Percentiles rank a stretch among this genome's conserved stretches.
These are phyloP conservation scores for Temnothorax rugatulus DNA, from an alignment of 2,888 invertebrate species.

Conservation along the genomic window DNA sequence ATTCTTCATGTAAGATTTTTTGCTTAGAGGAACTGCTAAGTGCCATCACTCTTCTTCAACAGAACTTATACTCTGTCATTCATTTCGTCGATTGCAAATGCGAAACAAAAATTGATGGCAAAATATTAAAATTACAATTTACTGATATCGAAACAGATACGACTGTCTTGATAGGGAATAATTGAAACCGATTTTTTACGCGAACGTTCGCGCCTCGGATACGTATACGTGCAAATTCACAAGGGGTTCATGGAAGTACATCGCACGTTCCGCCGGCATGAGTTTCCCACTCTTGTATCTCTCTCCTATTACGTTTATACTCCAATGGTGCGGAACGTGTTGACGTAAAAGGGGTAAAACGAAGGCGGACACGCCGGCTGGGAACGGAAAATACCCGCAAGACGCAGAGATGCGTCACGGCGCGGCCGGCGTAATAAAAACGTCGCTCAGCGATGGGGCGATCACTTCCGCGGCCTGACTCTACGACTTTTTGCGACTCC, in stretches of 20 bases:
- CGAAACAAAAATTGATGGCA: not conserved
- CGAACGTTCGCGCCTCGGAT: not conserved
- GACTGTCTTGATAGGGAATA: slow-evolving; percentile 33
- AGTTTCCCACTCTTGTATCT: slow-evolving; percentile 43
- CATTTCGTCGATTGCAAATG: not conserved
- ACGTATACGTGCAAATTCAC: slow-evolving; percentile 50
- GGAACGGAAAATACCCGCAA: slow-evolving; percentile 42
- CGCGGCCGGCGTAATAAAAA: slow-evolving; percentile 27
- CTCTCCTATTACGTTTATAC: slow-evolving; percentile 22
- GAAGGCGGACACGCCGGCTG: slow-evolving; percentile 31
- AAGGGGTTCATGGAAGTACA: slow-evolving; percentile 3
- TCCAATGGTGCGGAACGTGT: slow-evolving; percentile 47
- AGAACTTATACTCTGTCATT: not conserved
- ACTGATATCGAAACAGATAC: not conserved
- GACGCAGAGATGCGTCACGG: slow-evolving; percentile 19
- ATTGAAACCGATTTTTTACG: slow-evolving; percentile 56
- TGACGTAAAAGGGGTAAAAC: slow-evolving; percentile 27
- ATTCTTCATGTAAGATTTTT: no score
- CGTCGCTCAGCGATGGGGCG: not conserved
- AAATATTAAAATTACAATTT: slow-evolving; percentile 31
- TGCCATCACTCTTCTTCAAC: not conserved
- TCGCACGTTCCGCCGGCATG: slow-evolving; percentile 32
- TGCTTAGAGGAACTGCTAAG: no score
- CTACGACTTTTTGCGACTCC: not conserved
- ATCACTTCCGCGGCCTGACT: slow-evolving; percentile 33